These are phyloP conservation scores for Rotaria sp. DNA, from an alignment of 2,888 invertebrate genomes.

Conservation along the genomic window DNA sequence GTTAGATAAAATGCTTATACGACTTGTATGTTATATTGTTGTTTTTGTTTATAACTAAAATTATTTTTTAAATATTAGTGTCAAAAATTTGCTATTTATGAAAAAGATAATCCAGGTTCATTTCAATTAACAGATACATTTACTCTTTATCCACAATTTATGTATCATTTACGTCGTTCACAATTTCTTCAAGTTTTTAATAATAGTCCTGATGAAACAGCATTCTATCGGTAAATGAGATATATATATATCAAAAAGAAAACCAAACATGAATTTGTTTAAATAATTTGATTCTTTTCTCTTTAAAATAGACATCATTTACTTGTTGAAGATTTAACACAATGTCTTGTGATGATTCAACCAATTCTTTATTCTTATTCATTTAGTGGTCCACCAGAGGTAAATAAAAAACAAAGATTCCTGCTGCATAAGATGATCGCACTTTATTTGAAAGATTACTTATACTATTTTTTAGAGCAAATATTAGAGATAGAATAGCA, in stretches of 20 bases:
- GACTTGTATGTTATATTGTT: slow-evolving; percentile 66
- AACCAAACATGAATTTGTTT: neutral
- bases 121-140: slow-evolving; percentile 93
- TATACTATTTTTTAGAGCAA: no score
- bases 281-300: neutral
- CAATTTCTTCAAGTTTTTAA: slow-evolving; percentile 99
- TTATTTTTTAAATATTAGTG: slow-evolving; percentile 64
- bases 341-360: slow-evolving; percentile 97
- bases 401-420: no score
- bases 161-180: slow-evolving; percentile 94
- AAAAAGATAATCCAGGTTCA: slow-evolving; percentile 90
- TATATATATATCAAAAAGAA: no score
- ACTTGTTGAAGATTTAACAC: slow-evolving; percentile 90
- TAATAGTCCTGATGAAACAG: slow-evolving; percentile 98
- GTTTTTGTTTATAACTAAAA: neutral
- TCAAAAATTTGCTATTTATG: slow-evolving; percentile 97
- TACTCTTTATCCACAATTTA: slow-evolving; percentile 95
- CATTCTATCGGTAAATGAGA: slow-evolving; percentile 77
- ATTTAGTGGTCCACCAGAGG: slow-evolving; percentile 70
- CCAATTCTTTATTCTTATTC: slow-evolving; percentile 96
- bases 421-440: no score
- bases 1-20: slow-evolving; percentile 93
- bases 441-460: no score
- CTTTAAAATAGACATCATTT: slow-evolving; percentile 68
- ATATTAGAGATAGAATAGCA: no score